Conservation (phyloP, 1,140 invertebrate genomes). For the Nasonia longicornis region DNA sequence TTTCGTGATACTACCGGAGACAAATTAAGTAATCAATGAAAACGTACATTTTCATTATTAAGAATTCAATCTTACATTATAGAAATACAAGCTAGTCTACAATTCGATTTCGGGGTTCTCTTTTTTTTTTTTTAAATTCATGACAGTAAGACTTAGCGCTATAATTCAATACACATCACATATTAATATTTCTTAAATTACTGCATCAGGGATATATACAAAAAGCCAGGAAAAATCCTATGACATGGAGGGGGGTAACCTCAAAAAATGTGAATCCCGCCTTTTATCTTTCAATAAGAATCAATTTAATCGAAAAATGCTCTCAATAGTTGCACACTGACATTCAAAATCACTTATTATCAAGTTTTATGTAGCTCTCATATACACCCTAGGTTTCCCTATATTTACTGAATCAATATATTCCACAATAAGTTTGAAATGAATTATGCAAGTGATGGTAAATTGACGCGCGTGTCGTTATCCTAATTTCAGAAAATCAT, state of each 20-base stretch:
- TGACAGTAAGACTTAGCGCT: conserved; percentile 62
- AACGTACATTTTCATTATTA: not conserved
- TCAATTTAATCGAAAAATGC: conserved; percentile 30
- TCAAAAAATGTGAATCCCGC: conserved; percentile 31
- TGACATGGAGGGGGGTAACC: conserved; percentile 46
- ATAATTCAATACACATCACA: conserved; percentile 67
- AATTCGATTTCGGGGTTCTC: conserved; percentile 52
- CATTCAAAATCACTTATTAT: conserved; percentile 18
- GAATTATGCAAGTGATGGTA: conserved; percentile 8
- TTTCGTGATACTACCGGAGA: not conserved
- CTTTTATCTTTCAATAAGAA: conserved; percentile 18
- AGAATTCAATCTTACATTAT: conserved; percentile 10
- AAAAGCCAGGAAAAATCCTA: conserved; percentile 64
- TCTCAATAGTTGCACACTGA: conserved; percentile 8
- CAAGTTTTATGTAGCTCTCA: conserved; percentile 4
- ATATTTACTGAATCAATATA: conserved; percentile 12
- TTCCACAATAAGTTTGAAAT: conserved; percentile 28
- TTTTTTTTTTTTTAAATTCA: conserved; percentile 57
- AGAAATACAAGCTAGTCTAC: conserved; percentile 32
- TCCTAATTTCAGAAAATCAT: conserved; percentile 31
- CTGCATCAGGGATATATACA: conserved; percentile 67
- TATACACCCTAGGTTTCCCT: conserved; percentile 2
- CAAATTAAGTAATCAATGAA: not conserved
- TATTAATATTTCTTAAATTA: conserved; percentile 61
- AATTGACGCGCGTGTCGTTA: conserved; percentile 29